Evolutionary conservation across 2,888 invertebrate species (phyloP).

Genomic region (Chrysomela aeneicollis): DNA sequence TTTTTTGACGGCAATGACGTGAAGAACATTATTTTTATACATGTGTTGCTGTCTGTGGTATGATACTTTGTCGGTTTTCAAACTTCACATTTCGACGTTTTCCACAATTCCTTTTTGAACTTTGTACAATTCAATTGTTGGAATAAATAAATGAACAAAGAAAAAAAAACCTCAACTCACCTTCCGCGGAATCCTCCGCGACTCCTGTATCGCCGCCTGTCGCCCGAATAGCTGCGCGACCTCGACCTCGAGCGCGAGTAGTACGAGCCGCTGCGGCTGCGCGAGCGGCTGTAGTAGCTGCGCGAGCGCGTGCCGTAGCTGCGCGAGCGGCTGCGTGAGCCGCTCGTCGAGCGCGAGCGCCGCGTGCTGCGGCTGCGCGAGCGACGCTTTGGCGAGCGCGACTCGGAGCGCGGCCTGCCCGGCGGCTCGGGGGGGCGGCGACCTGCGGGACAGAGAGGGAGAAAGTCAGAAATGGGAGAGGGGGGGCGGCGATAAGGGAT

Average conservation of each 20-base stretch:
- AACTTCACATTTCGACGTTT: too few relatives aligned
- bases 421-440: constrained; percentile 61
- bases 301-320: constrained; percentile 65
- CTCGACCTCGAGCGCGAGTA: constrained; percentile 57
- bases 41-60: too few relatives aligned
- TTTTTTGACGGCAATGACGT: too few relatives aligned
- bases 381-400: constrained; percentile 70
- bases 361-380: constrained; percentile 66
- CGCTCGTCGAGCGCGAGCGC: constrained; percentile 58
- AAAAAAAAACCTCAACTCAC: not conserved
- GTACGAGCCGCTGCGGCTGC: constrained; percentile 45
- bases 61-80: too few relatives aligned
- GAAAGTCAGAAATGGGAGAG: not conserved
- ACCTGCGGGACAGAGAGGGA: constrained; percentile 37
- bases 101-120: too few relatives aligned
- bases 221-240: constrained; percentile 69
- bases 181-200: constrained; percentile 59
- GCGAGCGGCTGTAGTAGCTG: constrained; percentile 68
- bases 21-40: too few relatives aligned
- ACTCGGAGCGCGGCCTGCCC: constrained; percentile 62
- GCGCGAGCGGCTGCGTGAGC: constrained; percentile 63
- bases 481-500: too few relatives aligned
- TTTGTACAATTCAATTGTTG: too few relatives aligned
- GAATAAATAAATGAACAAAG: not conserved
- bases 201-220: constrained; percentile 57